A percentile compares a stretch with the other conserved stretches of the same genome.
phyloP scores from a whole-genome alignment of 2,888 invertebrate genomes.

The Macaria liturata region DNA sequence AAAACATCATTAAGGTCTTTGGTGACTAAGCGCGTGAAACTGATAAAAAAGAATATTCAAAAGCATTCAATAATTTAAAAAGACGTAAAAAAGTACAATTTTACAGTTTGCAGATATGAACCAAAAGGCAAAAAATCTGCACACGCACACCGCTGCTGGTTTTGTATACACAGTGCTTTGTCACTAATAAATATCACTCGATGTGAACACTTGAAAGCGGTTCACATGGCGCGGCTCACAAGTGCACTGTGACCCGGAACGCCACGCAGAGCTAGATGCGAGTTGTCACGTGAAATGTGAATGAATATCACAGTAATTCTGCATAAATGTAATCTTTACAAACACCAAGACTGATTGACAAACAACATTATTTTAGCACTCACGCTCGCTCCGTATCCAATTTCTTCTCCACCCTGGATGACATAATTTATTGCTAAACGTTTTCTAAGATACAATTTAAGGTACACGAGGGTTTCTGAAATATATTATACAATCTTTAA shows the following conservation, averaged over 20 bases:
- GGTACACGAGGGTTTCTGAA: slow-evolving; percentile 7
- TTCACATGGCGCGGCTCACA: too few species aligned
- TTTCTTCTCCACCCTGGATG: slow-evolving; percentile 11
- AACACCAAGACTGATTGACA: slow-evolving; percentile 35
- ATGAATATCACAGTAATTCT: slow-evolving; percentile 77
- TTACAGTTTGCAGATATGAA: too few species aligned
- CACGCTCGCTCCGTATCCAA: slow-evolving; percentile 4
- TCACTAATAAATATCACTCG: too few species aligned
- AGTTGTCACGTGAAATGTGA: slow-evolving; percentile 58
- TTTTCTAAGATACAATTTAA: slow-evolving; percentile 13
- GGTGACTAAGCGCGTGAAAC: too few species aligned
- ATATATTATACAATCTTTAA: slow-evolving; percentile 4
- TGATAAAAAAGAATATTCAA: too few species aligned
- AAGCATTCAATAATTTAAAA: too few species aligned
- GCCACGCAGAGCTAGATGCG: slow-evolving; percentile 59
- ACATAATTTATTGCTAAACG: slow-evolving; percentile 8
- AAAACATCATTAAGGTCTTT: too few species aligned
- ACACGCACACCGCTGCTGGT: too few species aligned
- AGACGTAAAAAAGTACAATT: too few species aligned
- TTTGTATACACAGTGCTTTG: too few species aligned
- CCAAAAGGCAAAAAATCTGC: too few species aligned
- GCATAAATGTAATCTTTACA: slow-evolving; percentile 54
- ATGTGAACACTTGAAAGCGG: too few species aligned
- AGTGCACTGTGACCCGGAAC: slow-evolving; percentile 15
- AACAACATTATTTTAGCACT: slow-evolving; percentile 52